A percentile compares a stretch with the other conserved stretches of the same genome.
Evolutionary conservation across 92 coral and sea anemone genomes (phyloP).

Genomic region (Micromussa lordhowensis): DNA sequence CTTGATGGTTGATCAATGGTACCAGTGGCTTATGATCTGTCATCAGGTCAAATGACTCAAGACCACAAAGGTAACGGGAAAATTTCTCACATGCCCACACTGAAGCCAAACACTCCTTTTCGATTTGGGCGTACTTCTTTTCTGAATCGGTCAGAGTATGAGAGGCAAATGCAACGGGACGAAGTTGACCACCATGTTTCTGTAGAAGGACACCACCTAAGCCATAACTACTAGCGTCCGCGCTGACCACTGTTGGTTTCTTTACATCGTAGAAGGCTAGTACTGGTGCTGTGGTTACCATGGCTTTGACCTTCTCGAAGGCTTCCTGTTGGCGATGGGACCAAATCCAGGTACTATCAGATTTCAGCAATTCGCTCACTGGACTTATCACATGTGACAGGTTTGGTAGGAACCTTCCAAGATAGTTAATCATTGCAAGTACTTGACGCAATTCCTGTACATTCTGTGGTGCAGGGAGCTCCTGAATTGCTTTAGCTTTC

Average conservation of each 20-base stretch:
- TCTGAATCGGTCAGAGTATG: neutral
- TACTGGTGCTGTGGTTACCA: neutral
- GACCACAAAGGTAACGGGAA: conserved; percentile 64
- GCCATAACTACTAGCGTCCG: neutral
- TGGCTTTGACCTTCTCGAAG: conserved; percentile 31
- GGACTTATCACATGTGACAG: too few relatives aligned
- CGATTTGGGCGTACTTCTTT: conserved; percentile 46
- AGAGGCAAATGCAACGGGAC: conserved; percentile 9
- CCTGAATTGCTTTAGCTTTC: conserved; percentile 1
- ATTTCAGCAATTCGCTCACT: too few relatives aligned
- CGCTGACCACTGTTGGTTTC: conserved; percentile 9
- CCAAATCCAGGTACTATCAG: conserved; percentile 1
- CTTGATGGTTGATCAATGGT: too few relatives aligned
- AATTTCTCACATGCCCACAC: too few relatives aligned
- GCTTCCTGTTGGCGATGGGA: conserved; percentile 12
- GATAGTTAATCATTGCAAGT: neutral
- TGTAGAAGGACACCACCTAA: conserved; percentile 10
- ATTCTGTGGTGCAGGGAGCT: conserved; percentile 17
- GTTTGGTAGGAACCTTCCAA: too few relatives aligned
- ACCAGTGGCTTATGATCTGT: too few relatives aligned
- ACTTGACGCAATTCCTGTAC: conserved; percentile 14
- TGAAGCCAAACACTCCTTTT: conserved; percentile 65
- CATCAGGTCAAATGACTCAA: too few relatives aligned
- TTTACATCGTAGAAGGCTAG: conserved; percentile 25
- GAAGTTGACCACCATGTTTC: neutral